A percentile compares a stretch with the other conserved stretches of the same genome.
Evolutionary conservation across 2,113 vertebrate genomes (phyloP).

Genomic region (Puma concolor): DNA sequence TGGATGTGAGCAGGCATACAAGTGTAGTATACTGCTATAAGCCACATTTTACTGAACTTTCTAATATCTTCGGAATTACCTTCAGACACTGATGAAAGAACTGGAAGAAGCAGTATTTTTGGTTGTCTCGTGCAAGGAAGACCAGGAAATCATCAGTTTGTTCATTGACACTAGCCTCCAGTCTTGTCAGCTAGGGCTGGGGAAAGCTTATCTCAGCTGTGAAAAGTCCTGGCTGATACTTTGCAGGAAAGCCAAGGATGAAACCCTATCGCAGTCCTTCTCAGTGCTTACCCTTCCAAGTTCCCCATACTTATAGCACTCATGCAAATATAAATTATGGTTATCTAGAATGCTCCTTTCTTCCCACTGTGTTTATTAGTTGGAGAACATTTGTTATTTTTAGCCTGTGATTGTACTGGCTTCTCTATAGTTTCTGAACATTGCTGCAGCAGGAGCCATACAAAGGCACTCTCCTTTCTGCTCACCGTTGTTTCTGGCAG

Average conservation of each 20-base stretch:
- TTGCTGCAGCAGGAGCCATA: too few relatives aligned
- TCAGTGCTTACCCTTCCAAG: background rate
- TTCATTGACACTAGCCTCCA: background rate
- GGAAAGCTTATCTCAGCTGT: background rate
- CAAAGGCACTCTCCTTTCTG: background rate
- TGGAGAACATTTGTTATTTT: background rate
- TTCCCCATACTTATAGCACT: background rate
- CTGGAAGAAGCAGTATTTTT: background rate
- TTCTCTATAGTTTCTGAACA: background rate
- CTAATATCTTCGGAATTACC: background rate
- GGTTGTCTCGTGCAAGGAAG: background rate
- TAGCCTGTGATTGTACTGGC: background rate
- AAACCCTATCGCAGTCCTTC: background rate
- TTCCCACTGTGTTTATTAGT: background rate
- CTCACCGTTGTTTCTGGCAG: background rate
- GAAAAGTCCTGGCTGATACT: background rate
- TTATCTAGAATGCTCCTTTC: background rate
- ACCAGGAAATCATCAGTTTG: background rate
- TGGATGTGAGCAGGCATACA: background rate
- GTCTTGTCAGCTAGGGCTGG: background rate
- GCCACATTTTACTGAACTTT: background rate
- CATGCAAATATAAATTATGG: background rate
- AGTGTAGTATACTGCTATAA: background rate
- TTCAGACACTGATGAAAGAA: background rate
- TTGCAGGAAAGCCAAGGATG: background rate